phyloP scores from a whole-genome alignment of 2,888 invertebrate species.

The Theodoxus fluviatilis region DNA sequence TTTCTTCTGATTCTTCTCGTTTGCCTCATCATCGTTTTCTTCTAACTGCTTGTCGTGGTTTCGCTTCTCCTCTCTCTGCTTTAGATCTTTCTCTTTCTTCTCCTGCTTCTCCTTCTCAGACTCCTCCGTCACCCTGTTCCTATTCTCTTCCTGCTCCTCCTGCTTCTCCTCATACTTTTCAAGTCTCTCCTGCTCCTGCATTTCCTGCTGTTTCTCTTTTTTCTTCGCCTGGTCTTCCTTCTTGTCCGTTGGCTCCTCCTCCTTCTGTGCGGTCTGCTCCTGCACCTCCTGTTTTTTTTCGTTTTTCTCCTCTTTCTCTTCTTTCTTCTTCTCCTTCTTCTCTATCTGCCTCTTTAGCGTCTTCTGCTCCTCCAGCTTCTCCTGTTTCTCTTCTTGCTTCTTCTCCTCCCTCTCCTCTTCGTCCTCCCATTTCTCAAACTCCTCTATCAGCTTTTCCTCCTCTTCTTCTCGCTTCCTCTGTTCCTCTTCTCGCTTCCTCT shows the following conservation, averaged over 20 bases:
- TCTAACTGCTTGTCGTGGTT: no score
- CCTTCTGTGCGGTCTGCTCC: not conserved
- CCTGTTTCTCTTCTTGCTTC: not conserved
- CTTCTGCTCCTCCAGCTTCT: not conserved
- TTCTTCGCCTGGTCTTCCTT: constrained; percentile 14
- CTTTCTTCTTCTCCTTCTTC: not conserved
- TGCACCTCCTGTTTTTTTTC: not conserved
- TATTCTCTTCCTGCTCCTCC: constrained; percentile 6
- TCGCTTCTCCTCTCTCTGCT: not conserved
- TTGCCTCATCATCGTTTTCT: no score
- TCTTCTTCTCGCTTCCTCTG: not conserved
- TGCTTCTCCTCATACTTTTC: not conserved
- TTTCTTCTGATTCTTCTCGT: no score
- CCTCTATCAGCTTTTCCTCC: not conserved
- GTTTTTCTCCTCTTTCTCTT: constrained; percentile 18
- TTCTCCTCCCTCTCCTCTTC: constrained; percentile 5
- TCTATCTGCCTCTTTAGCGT: not conserved
- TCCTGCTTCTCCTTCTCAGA: not conserved
- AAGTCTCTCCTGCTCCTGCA: not conserved
- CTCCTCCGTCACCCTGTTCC: no score
- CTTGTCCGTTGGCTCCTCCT: not conserved
- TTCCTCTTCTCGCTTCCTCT: not conserved
- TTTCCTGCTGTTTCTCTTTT: not conserved
- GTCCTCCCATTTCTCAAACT: not conserved
- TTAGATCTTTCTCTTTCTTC: not conserved